Percentiles rank a stretch among this genome's conserved stretches.
phyloP scores from a whole-genome alignment of 2,797 vertebrate genomes.

The Coregonus ussuriensis region DNA sequence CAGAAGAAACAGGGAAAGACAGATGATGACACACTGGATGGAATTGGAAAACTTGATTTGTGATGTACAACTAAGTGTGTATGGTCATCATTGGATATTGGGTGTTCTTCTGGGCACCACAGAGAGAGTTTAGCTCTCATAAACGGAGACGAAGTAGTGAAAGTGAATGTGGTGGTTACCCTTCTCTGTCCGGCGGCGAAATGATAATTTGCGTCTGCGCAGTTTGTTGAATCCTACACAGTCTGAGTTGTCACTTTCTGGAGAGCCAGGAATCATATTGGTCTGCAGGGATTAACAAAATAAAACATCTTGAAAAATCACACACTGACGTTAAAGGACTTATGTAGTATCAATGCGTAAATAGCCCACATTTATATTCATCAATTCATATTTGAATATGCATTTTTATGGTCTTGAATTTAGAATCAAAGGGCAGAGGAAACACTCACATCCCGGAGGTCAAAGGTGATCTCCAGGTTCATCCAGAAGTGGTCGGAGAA shows the following conservation, averaged over 20 bases:
- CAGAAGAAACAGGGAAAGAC: not conserved
- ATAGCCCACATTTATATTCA: not conserved
- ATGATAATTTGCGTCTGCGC: constrained; percentile 87
- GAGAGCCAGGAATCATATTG: constrained; percentile 95
- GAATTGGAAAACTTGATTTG: too few species aligned
- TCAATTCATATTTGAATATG: not conserved
- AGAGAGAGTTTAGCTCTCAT: not conserved
- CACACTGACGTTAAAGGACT: not conserved
- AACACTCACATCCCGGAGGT: constrained; percentile 89
- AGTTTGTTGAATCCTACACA: constrained; percentile 82
- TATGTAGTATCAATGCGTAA: too few species aligned
- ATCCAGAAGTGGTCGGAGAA: constrained; percentile 94
- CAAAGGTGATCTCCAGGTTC: constrained; percentile 96
- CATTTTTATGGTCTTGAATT: not conserved
- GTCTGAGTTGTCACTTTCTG: constrained; percentile 83
- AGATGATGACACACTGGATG: too few species aligned
- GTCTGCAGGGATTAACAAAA: constrained; percentile 72
- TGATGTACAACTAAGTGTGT: too few species aligned
- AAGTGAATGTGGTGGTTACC: constrained; percentile 62
- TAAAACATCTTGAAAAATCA: constrained; percentile 8
- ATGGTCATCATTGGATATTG: too few species aligned
- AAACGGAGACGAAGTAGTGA: not conserved
- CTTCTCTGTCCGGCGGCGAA: constrained; percentile 87
- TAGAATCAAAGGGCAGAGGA: not conserved
- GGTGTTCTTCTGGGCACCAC: not conserved